Conservation (phyloP, 2,797 vertebrate genomes). For the Sphenodon punctatus region DNA sequence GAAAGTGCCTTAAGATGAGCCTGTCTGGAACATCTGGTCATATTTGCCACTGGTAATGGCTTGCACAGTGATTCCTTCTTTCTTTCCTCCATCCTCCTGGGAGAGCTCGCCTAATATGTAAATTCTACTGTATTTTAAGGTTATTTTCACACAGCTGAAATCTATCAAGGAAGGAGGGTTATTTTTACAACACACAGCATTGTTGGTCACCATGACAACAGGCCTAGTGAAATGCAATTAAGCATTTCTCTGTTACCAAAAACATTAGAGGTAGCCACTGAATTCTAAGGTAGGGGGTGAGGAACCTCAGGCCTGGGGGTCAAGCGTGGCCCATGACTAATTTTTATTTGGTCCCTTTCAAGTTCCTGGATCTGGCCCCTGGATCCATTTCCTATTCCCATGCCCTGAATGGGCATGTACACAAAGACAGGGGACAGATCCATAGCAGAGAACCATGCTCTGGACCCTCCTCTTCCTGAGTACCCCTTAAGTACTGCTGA, state of each 20-base stretch:
- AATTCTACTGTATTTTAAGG: conserved; percentile 87
- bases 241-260: conserved; percentile 82
- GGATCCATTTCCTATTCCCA: too few species aligned
- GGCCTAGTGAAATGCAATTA: conserved; percentile 79
- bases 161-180: conserved; percentile 84
- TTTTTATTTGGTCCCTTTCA: too few species aligned
- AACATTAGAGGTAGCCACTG: conserved; percentile 82
- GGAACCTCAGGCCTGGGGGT: too few species aligned
- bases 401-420: too few species aligned
- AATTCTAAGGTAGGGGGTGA: conserved; percentile 72
- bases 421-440: too few species aligned
- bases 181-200: conserved; percentile 81
- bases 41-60: neutral
- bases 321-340: too few species aligned
- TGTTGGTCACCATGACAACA: conserved; percentile 82
- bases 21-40: neutral
- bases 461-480: too few species aligned
- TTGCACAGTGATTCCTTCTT: conserved; percentile 51
- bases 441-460: too few species aligned
- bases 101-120: conserved; percentile 83
- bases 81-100: conserved; percentile 58
- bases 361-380: too few species aligned
- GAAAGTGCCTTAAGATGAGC: neutral
- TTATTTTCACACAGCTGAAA: conserved; percentile 85
- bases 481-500: too few species aligned